A percentile compares a stretch with the other conserved stretches of the same genome.
These are phyloP conservation scores for Xenus cinereus DNA, from an alignment of 2,113 vertebrate species.

Conservation along the genomic window DNA sequence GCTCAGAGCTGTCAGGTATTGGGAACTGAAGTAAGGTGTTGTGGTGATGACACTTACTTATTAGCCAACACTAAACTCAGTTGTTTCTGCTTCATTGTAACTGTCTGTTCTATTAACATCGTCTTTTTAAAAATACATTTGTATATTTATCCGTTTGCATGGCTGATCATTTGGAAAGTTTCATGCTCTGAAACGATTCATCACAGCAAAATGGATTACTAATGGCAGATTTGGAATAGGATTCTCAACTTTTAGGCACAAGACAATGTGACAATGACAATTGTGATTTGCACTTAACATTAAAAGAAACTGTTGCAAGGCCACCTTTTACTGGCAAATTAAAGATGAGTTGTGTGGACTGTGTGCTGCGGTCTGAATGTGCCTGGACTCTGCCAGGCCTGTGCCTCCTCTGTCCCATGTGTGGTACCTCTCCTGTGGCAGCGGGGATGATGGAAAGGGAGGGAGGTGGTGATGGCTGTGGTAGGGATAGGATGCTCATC, in stretches of 20 bases:
- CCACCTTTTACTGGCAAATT: background rate
- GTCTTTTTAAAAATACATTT: background rate
- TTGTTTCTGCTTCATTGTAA: background rate
- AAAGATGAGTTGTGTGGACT: background rate
- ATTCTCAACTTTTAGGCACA: background rate
- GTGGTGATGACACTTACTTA: background rate
- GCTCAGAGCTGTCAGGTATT: constrained; percentile 51
- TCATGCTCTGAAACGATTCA: background rate
- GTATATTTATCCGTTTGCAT: background rate
- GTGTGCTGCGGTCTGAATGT: background rate
- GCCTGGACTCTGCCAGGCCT: background rate
- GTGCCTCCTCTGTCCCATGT: accelerated
- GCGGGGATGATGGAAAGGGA: background rate
- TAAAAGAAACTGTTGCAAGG: background rate
- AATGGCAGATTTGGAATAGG: background rate
- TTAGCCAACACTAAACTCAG: background rate
- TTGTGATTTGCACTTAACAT: background rate
- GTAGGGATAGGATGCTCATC: background rate
- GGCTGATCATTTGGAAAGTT: background rate
- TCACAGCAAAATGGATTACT: background rate
- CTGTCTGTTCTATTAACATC: background rate
- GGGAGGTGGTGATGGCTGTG: background rate
- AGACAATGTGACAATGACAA: background rate
- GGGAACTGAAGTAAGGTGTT: background rate
- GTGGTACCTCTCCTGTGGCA: background rate